Evolutionary conservation across 2,113 vertebrate genomes (phyloP).

Genomic region (Actinemys pallida): DNA sequence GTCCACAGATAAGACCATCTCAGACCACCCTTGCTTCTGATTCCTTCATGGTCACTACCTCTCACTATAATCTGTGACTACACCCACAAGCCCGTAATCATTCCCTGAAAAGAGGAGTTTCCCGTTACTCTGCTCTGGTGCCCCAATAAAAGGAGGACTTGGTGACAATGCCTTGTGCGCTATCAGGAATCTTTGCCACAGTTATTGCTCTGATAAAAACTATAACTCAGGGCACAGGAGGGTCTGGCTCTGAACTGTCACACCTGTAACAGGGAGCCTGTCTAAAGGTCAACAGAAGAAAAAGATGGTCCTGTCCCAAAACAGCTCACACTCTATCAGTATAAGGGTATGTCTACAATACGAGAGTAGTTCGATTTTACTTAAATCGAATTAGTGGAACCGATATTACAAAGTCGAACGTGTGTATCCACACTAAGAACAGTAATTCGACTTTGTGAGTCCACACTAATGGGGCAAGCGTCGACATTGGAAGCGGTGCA

Average conservation of each 20-base stretch:
- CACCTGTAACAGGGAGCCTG: background rate
- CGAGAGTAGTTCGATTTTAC: too few species aligned
- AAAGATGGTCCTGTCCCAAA: background rate
- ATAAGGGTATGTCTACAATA: too few species aligned
- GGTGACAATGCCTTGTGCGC: background rate
- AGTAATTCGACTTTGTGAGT: too few species aligned
- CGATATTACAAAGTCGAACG: too few species aligned
- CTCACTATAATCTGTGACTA: background rate
- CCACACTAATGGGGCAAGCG: too few species aligned
- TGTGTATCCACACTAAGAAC: too few species aligned
- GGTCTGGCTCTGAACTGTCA: background rate
- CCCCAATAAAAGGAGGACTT: background rate
- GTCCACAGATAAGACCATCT: accelerated
- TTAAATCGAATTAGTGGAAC: too few species aligned
- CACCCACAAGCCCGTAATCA: accelerated
- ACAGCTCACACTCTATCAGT: background rate
- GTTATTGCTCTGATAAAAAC: background rate
- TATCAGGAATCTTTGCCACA: accelerated
- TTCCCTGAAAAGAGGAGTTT: background rate
- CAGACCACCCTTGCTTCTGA: background rate
- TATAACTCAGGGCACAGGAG: background rate
- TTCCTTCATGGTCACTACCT: background rate
- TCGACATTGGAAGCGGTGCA: too few species aligned
- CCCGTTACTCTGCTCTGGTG: background rate
- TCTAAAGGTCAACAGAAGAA: background rate